These are phyloP conservation scores for Brienomyrus brachyistius DNA, from an alignment of 2,113 vertebrate species.

Conservation along the genomic window DNA sequence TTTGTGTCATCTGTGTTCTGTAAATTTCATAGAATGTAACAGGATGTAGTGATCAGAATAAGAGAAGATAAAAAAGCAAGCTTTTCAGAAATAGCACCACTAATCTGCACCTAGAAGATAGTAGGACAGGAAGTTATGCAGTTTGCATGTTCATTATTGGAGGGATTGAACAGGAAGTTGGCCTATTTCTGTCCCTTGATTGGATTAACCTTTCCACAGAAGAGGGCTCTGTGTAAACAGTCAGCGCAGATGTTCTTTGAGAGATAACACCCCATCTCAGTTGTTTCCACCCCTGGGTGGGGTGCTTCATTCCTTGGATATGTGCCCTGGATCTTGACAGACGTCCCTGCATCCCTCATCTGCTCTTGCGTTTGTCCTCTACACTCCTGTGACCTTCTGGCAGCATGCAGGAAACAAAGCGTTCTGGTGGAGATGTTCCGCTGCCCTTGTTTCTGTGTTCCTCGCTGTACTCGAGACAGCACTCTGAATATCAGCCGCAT, in stretches of 20 bases:
- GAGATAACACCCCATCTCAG: constrained; percentile 58
- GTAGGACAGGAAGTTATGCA: constrained; percentile 62
- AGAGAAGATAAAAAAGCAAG: constrained; percentile 26
- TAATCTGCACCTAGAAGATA: constrained; percentile 54
- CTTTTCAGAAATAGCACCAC: constrained; percentile 65
- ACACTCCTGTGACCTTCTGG: neutral
- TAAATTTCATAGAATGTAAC: constrained; percentile 44
- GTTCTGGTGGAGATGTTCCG: constrained; percentile 19
- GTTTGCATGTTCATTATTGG: constrained; percentile 55
- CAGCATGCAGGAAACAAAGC: neutral
- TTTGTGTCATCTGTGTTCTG: constrained; percentile 18
- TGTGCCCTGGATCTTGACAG: constrained; percentile 46
- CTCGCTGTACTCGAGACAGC: neutral
- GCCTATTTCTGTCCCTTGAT: constrained; percentile 61
- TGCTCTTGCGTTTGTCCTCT: neutral
- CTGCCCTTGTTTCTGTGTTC: neutral
- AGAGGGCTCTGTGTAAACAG: constrained; percentile 51
- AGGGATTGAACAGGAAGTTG: constrained; percentile 65
- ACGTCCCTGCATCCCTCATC: neutral
- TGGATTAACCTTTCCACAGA: constrained; percentile 60
- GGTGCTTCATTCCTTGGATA: constrained; percentile 46
- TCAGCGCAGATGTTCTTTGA: constrained; percentile 62
- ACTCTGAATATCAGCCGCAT: neutral
- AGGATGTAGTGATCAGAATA: constrained; percentile 50
- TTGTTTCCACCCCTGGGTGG: constrained; percentile 46